These are phyloP conservation scores for Ianthella basta DNA, from an alignment of 37 sponge, comb jelly and placozoan species.

Conservation along the genomic window DNA sequence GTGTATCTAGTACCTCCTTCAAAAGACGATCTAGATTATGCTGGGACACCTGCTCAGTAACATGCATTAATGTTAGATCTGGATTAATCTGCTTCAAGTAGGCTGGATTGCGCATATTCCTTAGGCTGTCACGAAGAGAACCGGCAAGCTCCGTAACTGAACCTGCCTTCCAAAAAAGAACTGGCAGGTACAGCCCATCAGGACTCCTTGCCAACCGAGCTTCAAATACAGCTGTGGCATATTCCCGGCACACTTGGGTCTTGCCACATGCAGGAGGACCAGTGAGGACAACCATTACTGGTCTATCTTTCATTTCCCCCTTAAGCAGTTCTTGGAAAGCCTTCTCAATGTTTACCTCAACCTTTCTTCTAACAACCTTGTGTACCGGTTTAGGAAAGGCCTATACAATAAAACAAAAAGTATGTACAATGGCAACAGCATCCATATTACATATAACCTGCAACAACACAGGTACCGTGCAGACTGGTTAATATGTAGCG, in stretches of 20 bases:
- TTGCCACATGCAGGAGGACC: conserved; percentile 17
- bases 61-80: background rate
- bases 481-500: too few relatives aligned
- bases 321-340: background rate
- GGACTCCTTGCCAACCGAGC: background rate
- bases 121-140: background rate
- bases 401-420: background rate
- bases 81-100: background rate
- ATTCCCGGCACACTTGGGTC: background rate
- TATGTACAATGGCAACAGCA: too few relatives aligned
- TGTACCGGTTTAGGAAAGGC: conserved; percentile 1
- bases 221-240: background rate
- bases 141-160: background rate
- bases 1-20: background rate
- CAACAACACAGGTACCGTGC: too few relatives aligned
- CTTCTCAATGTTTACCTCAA: background rate
- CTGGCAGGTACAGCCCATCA: conserved; percentile 14
- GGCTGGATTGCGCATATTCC: background rate
- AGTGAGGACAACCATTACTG: background rate
- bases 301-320: background rate
- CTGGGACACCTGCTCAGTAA: background rate
- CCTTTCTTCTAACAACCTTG: background rate
- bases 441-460: too few relatives aligned
- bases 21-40: background rate
- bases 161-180: background rate